phyloP scores from a whole-genome alignment of 2,113 vertebrate genomes.

The Brienomyrus brachyistius region DNA sequence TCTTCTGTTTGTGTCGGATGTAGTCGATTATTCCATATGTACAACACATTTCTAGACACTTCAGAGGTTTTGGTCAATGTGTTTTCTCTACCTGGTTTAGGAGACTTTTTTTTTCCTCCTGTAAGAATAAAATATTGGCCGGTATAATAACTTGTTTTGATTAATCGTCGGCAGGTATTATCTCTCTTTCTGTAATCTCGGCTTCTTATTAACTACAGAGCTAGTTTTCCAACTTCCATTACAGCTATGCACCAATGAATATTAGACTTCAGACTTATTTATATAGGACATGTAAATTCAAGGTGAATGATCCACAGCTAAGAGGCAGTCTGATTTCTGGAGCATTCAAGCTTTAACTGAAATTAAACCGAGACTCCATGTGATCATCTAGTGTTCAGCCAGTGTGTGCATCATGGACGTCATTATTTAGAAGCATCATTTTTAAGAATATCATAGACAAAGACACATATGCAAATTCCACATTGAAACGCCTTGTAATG shows the following conservation, averaged over 20 bases:
- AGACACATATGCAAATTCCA: background rate
- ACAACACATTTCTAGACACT: background rate
- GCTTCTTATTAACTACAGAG: background rate
- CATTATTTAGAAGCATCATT: background rate
- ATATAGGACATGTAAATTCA: background rate
- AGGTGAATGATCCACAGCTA: background rate
- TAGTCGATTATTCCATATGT: background rate
- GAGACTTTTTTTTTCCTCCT: background rate
- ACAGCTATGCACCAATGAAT: background rate
- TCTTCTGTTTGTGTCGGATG: background rate
- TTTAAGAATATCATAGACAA: background rate
- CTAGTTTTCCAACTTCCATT: background rate
- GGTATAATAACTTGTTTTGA: background rate
- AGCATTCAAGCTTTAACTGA: background rate
- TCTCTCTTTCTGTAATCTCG: background rate
- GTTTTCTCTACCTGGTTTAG: background rate
- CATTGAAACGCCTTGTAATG: background rate
- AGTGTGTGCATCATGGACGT: background rate
- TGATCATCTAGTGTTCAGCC: background rate
- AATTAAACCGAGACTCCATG: background rate
- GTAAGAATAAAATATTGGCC: background rate
- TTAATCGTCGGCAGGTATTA: background rate
- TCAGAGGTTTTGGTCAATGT: background rate
- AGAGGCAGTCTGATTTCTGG: background rate
- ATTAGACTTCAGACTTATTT: background rate